Conservation (phyloP, 2,888 invertebrate genomes). For the Uloborus plumipes region DNA sequence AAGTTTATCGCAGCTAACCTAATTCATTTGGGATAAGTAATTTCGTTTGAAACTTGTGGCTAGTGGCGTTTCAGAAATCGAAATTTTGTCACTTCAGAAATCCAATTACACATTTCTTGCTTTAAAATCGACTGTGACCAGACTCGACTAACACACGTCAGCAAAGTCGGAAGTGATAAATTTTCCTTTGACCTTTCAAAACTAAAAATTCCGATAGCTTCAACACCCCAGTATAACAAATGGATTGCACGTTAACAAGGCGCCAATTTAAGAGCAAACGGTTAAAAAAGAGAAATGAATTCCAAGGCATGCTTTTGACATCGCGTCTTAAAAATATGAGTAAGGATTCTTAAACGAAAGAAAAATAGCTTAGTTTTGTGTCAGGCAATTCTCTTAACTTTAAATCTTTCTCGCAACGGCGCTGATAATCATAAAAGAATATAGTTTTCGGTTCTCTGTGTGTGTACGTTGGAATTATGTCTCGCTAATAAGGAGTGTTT, state of each 20-base stretch:
- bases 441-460: no score
- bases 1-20: no score
- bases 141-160: neutral
- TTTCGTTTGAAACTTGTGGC: neutral
- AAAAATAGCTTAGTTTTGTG: slow-evolving; percentile 14
- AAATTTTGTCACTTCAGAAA: neutral
- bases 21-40: no score
- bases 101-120: neutral
- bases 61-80: neutral
- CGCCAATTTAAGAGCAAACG: slow-evolving; percentile 36
- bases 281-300: slow-evolving; percentile 38
- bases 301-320: slow-evolving; percentile 38
- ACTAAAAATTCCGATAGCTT: slow-evolving; percentile 40
- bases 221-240: slow-evolving; percentile 32
- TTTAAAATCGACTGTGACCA: slow-evolving; percentile 4
- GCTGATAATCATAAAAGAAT: no score
- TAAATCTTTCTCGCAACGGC: neutral
- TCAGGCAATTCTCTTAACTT: neutral
- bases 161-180: slow-evolving; percentile 10
- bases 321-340: slow-evolving; percentile 26
- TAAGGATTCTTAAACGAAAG: slow-evolving; percentile 20
- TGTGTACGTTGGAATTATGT: no score
- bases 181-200: slow-evolving; percentile 18
- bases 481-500: no score
- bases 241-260: slow-evolving; percentile 35